phyloP scores from a whole-genome alignment of 30 jellyfish, hydroid and myxozoan genomes.

The Turritopsis dohrnii region DNA sequence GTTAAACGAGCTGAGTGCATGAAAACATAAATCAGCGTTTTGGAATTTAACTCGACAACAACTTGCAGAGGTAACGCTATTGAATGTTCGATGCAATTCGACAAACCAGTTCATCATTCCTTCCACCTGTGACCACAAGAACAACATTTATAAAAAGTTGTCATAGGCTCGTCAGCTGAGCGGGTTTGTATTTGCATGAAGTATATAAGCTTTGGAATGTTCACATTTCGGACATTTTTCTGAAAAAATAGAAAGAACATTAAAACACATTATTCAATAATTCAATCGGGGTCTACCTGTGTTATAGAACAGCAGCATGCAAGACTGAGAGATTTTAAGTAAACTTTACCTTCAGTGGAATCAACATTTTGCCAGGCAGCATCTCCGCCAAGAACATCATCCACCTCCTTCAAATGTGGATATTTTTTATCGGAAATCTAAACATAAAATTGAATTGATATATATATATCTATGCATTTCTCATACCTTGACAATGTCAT shows the following conservation, averaged over 20 bases:
- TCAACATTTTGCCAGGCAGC: conserved; percentile 98
- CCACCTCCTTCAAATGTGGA: conserved; percentile 88
- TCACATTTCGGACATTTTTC: conserved; percentile 96
- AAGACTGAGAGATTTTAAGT: neutral
- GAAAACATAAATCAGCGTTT: too few species aligned
- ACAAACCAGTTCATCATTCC: too few species aligned
- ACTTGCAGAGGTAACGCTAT: too few species aligned
- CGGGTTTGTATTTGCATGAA: conserved; percentile 97
- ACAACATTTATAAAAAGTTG: conserved; percentile 94
- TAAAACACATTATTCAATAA: too few species aligned
- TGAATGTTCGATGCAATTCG: too few species aligned
- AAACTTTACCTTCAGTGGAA: conserved; percentile 63
- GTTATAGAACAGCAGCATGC: too few species aligned
- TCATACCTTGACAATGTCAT: too few species aligned
- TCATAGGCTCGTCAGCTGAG: conserved; percentile 99
- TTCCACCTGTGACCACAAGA: conserved; percentile 97
- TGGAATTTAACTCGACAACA: too few species aligned
- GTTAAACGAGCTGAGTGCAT: too few species aligned
- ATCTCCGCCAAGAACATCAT: conserved; percentile 96
- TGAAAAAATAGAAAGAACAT: conserved; percentile 11
- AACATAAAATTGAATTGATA: neutral
- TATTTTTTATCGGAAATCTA: conserved; percentile 85
- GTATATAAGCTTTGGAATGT: conserved; percentile 79
- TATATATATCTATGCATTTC: too few species aligned
- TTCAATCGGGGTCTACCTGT: too few species aligned